Base-by-base conservation (phyloP, 2,888 invertebrate genomes). In the Parnassius apollo region DNA sequence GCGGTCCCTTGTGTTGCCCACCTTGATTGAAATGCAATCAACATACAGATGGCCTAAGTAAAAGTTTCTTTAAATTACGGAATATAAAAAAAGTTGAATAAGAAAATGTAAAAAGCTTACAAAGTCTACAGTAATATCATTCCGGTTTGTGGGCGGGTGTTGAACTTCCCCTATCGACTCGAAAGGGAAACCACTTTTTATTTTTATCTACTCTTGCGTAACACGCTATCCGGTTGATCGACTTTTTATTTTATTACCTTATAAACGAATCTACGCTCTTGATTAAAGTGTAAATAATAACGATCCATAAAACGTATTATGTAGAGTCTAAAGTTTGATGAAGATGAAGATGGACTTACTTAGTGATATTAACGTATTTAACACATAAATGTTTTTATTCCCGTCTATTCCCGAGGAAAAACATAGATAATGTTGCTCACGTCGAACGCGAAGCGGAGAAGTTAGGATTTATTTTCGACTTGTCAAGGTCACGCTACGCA, bases 131-230 rank as follows among this genome's bases (percentile, higher is more conserved):
- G 69, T 69, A 70, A 69, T 69, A 71, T 71, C 77, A 81, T 82
- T 82, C 80, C 77, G 77, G 80, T 85, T 81, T 76, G 69, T 67
- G 67, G 67, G 70, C 78, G 83, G 83, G 74, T 81, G 77, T 81
- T 84, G 84, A 88, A 89, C 85, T 86, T 85, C 85, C n/a, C n/a
- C 83, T 83, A 83, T 49, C 79, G 80, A 75, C 81, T 82, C 76
- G 79, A 85, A 84, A 88, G 84, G 83, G 86, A 86, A 86, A 84
- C 83, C 69, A 74, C 77, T 87, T 88, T 88, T 89, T 89, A 81
- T 81, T 70, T 68, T 73, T n/a, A 67, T 73, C 77, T 78, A 75
- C 74, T 86, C 87, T 88, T 91, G 91, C 88, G 86, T 89, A 91
- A 90, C 90, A 81, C 68, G 86, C 78, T 75, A 73, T 75, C 74